Evolutionary conservation across 2,888 invertebrate genomes (phyloP).

Genomic region (Nemurella pictetii): DNA sequence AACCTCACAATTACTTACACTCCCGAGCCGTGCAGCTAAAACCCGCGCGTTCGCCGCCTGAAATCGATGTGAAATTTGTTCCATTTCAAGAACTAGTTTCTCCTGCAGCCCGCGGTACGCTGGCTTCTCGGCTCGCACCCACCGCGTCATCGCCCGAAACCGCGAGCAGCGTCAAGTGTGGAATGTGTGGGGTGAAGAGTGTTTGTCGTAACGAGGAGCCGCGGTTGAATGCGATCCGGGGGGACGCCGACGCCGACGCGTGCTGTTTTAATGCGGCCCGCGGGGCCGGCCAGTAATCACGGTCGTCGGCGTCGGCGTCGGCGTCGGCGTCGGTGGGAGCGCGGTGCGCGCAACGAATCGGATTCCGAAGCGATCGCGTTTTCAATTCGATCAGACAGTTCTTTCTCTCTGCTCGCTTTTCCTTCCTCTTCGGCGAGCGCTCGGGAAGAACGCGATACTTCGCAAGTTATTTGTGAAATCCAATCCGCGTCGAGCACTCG

Average conservation of each 20-base stretch:
- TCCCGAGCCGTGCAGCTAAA: too few relatives aligned
- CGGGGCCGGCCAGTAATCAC: too few relatives aligned
- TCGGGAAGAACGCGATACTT: background rate
- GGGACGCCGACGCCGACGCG: background rate
- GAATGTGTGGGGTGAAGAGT: background rate
- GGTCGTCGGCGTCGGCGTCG: background rate
- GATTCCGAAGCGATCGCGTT: background rate
- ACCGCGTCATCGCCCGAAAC: background rate
- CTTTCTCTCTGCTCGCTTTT: background rate
- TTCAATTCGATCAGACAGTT: background rate
- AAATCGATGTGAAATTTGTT: too few relatives aligned
- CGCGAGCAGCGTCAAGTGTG: background rate
- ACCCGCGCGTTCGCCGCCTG: too few relatives aligned
- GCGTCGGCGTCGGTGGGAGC: background rate
- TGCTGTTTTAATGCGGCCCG: background rate
- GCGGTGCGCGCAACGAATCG: background rate
- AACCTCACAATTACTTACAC: too few relatives aligned
- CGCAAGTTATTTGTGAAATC: background rate
- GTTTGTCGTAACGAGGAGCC: background rate
- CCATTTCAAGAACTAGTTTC: too few relatives aligned
- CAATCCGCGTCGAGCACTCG: background rate
- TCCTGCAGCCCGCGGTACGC: too few relatives aligned
- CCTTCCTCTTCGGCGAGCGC: background rate
- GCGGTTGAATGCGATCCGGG: too few relatives aligned
- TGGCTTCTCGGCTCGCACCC: too few relatives aligned